Evolutionary conservation across 1,140 invertebrate genomes (phyloP).

Genomic region (Philopotamus ludificatus): DNA sequence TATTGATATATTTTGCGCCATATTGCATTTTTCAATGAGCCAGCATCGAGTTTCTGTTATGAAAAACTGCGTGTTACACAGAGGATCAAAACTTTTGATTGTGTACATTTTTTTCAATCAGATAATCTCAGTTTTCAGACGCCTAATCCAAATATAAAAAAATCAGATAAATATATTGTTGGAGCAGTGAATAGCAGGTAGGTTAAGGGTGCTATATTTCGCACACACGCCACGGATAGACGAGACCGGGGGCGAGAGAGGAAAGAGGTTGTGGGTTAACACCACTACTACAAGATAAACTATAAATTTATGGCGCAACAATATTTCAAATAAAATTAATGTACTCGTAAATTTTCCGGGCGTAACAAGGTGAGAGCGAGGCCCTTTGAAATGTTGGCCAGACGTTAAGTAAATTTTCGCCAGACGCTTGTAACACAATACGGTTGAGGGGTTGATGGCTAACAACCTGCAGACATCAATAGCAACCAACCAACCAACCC

Average conservation of each 20-base stretch:
- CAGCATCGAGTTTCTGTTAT: too few relatives aligned
- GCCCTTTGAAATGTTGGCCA: slow-evolving; percentile 5
- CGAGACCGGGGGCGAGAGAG: background rate
- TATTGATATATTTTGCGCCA: too few relatives aligned
- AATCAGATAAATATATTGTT: too few relatives aligned
- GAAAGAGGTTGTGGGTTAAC: background rate
- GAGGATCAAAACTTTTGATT: too few relatives aligned
- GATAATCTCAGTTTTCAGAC: too few relatives aligned
- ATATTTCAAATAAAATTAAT: background rate
- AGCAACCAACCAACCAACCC: too few relatives aligned
- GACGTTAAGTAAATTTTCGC: slow-evolving; percentile 1
- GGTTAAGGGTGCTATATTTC: too few relatives aligned
- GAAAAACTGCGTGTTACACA: too few relatives aligned
- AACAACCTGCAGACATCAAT: slow-evolving; percentile 3
- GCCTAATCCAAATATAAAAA: too few relatives aligned
- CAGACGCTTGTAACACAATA: background rate
- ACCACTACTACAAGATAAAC: background rate
- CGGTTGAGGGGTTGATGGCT: background rate
- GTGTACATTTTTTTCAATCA: too few relatives aligned
- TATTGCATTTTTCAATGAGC: too few relatives aligned
- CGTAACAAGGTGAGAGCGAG: background rate
- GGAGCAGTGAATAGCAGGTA: background rate
- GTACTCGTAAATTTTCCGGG: background rate
- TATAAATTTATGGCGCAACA: background rate
- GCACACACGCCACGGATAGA: background rate